A percentile compares a stretch with the other conserved stretches of the same genome.
Conservation (phyloP, 30 jellyfish, hydroid and myxozoan genomes). For the Euphysa ruthae region DNA sequence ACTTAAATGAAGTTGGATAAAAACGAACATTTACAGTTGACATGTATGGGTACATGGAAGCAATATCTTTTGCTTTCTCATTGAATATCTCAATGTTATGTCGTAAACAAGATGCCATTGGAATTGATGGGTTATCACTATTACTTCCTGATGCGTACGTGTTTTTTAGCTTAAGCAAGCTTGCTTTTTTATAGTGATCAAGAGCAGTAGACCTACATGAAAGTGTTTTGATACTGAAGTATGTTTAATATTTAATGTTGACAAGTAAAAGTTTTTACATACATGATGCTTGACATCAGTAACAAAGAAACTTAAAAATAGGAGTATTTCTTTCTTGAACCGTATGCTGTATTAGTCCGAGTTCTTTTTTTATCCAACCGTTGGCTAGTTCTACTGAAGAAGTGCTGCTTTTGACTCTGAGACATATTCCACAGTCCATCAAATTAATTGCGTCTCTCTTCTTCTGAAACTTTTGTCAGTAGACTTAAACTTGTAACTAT, state of each 20-base stretch:
- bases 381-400: background rate
- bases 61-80: slow-evolving; percentile 6
- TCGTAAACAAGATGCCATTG: slow-evolving; percentile 10
- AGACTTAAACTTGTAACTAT: too few species aligned
- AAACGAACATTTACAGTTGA: slow-evolving; percentile 4
- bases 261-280: background rate
- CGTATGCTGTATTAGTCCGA: background rate
- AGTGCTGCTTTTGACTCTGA: slow-evolving; percentile 5
- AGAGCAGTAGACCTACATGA: too few species aligned
- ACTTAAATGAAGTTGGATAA: background rate
- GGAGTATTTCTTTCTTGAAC: background rate
- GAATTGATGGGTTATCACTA: background rate
- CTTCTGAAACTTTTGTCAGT: slow-evolving; percentile 5
- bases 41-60: slow-evolving; percentile 8
- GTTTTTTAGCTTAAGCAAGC: slow-evolving; percentile 7
- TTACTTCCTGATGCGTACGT: slow-evolving; percentile 4
- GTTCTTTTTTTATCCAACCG: background rate
- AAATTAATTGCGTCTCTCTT: background rate
- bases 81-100: background rate
- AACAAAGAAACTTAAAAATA: background rate
- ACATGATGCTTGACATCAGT: background rate
- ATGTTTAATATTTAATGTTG: background rate
- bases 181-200: too few species aligned
- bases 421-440: slow-evolving; percentile 6
- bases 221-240: too few species aligned